phyloP scores from a whole-genome alignment of 2,113 vertebrate species.

The Conger conger region DNA sequence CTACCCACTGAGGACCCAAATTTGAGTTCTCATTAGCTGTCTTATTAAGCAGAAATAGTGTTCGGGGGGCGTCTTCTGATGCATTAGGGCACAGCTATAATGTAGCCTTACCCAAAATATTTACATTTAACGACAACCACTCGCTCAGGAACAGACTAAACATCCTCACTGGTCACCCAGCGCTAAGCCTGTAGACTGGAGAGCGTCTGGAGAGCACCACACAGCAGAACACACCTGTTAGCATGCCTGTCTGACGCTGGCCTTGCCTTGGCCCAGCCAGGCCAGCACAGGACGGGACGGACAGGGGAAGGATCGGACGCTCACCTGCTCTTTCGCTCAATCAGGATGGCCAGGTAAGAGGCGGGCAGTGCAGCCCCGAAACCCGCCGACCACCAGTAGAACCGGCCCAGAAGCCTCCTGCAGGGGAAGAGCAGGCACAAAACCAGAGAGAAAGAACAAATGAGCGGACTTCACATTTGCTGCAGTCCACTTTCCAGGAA shows the following conservation, averaged over 20 bases:
- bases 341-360: constrained; percentile 93
- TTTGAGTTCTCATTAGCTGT: no score
- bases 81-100: background rate
- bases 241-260: background rate
- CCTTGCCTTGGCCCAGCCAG: background rate
- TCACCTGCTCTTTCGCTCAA: constrained; percentile 98
- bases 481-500: background rate
- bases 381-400: constrained; percentile 89
- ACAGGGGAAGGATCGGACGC: background rate
- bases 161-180: background rate
- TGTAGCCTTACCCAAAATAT: background rate
- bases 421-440: constrained; percentile 19
- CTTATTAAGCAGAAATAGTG: no score
- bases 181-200: background rate
- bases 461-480: background rate
- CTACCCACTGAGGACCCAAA: no score
- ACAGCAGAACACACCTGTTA: background rate
- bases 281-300: background rate
- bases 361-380: constrained; percentile 94
- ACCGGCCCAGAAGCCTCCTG: constrained; percentile 91
- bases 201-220: background rate
- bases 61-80: background rate
- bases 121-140: background rate
- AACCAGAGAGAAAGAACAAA: background rate
- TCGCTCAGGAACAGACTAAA: background rate